Evolutionary conservation across 2,113 vertebrate species (phyloP).

Genomic region (Datnioides undecimradiatus): DNA sequence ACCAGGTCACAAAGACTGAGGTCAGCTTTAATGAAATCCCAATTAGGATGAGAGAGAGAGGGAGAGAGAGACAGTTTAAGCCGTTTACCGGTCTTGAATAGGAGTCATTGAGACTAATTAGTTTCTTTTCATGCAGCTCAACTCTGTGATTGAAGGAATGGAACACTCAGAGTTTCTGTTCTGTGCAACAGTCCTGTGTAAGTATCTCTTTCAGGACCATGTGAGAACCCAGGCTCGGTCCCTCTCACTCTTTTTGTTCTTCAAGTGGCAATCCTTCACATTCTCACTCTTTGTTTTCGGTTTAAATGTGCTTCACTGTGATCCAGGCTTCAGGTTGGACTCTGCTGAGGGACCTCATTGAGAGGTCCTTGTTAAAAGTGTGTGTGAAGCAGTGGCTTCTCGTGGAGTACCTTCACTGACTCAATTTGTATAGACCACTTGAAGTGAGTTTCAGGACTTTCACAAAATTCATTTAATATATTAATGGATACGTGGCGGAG

Average conservation of each 20-base stretch:
- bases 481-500: no score
- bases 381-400: background rate
- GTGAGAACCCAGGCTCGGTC: constrained; percentile 17
- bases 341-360: background rate
- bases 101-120: constrained; percentile 56
- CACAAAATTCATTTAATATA: background rate
- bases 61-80: constrained; percentile 16
- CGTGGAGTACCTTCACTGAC: background rate
- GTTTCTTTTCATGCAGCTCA: constrained; percentile 32
- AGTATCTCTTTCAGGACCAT: constrained; percentile 23
- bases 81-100: constrained; percentile 13
- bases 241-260: background rate
- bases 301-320: background rate
- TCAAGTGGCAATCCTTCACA: constrained; percentile 27
- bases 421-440: background rate
- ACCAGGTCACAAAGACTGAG: constrained; percentile 43
- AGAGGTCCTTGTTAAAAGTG: constrained; percentile 4
- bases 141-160: constrained; percentile 1
- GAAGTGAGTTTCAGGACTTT: background rate
- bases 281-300: constrained; percentile 3
- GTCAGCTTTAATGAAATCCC: constrained; percentile 54
- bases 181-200: constrained; percentile 3
- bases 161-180: constrained; percentile 31
- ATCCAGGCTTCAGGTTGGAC: constrained; percentile 6
- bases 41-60: constrained; percentile 39